Evolutionary conservation across 2,797 vertebrate genomes (phyloP), one percentile per base, ranked within the genome.

Genomic region (Peromyscus aztecus): DNA sequence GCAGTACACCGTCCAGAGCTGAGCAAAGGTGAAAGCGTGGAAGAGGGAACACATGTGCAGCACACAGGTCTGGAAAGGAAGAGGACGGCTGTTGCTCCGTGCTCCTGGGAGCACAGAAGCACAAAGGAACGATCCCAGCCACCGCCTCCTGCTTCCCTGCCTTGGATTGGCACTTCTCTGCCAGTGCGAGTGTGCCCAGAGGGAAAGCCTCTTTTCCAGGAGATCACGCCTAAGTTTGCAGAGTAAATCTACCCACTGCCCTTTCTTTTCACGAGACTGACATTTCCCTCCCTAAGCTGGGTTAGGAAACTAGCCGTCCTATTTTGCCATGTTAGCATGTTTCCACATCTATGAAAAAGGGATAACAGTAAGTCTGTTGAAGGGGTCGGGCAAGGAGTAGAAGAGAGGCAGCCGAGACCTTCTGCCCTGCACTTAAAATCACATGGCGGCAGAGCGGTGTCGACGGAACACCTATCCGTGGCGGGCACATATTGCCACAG

Each of bases 41-140:
- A 99, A 99, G 95, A 99, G 99, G 78, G 99, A 99, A 97, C 99
- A 99, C 99, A 99, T 99, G 98, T 99, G 99, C 98, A 99, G 98
- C 98, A 99, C 99, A 0, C 99, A 99, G 4, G 99, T 99, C 99
- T 99, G 98, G 31, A 94, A 98, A 98, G 46, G 96, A 97, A 97
- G 80, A 0, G 81, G 94, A 82, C 17, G 57, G 89, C 95, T 83
- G 12, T n/a, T 23, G 31, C 4, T 57, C 37, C 0, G 0, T 14
- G 81, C 40, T 43, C 40, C 40, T n/a, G 21, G 34, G 91, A 78
- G 6, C 10, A 10, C 16, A 77, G 97, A 37, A 80, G 34, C 21
- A 59, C 7, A 8, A 86, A 88, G 94, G 96, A 49, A 29, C 52
- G 0, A 0, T 17, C 95, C 94, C 49, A 11, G 89, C 80, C 94